These are phyloP conservation scores for Elysia chlorotica DNA, from an alignment of 1,140 invertebrate species.

Conservation along the genomic window DNA sequence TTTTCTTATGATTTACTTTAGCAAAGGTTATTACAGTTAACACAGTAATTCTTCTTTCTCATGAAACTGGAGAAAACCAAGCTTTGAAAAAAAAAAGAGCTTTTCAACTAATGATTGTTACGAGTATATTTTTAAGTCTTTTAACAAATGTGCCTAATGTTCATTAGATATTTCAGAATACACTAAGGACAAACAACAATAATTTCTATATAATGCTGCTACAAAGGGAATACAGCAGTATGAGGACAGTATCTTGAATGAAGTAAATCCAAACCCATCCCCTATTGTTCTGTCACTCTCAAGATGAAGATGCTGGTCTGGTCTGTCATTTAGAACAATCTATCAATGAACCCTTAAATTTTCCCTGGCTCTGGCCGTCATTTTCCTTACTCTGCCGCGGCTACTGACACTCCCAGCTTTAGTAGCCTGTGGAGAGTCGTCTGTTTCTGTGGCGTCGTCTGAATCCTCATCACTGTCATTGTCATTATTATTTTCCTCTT, in stretches of 20 bases:
- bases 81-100: no score
- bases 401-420: conserved; percentile 70
- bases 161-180: background rate
- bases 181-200: background rate
- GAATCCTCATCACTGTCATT: conserved; percentile 16
- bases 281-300: background rate
- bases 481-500: conserved; percentile 21
- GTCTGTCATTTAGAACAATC: background rate
- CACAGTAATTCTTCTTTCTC: no score
- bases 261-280: background rate
- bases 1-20: no score
- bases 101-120: no score
- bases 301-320: background rate
- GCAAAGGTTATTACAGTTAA: no score
- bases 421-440: conserved; percentile 26
- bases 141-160: no score
- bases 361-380: conserved; percentile 77
- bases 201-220: no score
- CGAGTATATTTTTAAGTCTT: no score
- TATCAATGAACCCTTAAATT: conserved; percentile 30
- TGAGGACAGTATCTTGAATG: no score
- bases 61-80: no score
- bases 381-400: conserved; percentile 79
- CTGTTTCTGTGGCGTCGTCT: conserved; percentile 35
- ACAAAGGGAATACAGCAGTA: no score